Conservation (phyloP, 1,140 invertebrate genomes). For the Onthophagus taurus region DNA sequence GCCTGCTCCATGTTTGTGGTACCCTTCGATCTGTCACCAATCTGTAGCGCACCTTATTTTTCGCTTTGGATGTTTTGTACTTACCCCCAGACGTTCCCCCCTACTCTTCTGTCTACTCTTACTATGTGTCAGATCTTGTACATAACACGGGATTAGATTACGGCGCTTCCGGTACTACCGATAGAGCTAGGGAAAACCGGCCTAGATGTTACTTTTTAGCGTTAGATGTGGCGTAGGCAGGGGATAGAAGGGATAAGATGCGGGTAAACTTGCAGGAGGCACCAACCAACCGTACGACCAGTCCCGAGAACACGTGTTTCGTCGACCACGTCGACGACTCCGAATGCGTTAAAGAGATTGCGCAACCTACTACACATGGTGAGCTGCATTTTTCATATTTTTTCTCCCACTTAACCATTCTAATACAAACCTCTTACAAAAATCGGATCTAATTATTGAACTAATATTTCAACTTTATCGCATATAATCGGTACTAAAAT, state of each 20-base stretch:
- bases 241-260: conserved; percentile 19
- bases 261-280: conserved; percentile 35
- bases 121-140: no score
- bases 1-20: conserved; percentile 31
- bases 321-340: conserved; percentile 29
- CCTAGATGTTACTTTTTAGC: no score
- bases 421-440: not conserved
- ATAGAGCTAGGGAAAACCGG: no score
- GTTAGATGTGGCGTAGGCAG: no score
- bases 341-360: conserved; percentile 25
- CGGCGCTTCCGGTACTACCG: no score
- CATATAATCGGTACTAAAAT: no score
- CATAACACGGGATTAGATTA: no score
- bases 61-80: conserved; percentile 28
- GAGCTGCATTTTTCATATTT: conserved; percentile 20
- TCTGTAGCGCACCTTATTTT: conserved; percentile 25
- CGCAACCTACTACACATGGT: conserved; percentile 28
- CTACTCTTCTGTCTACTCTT: no score
- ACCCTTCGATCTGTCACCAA: conserved; percentile 19
- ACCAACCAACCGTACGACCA: conserved; percentile 34
- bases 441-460: not conserved
- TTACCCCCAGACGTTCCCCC: not conserved
- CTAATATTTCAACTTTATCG: no score
- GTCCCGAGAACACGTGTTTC: conserved; percentile 30
- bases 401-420: not conserved